Percentiles rank a stretch among this genome's conserved stretches.
Evolutionary conservation across 2,797 vertebrate species (phyloP).

Genomic region (Pagetopsis macropterus): DNA sequence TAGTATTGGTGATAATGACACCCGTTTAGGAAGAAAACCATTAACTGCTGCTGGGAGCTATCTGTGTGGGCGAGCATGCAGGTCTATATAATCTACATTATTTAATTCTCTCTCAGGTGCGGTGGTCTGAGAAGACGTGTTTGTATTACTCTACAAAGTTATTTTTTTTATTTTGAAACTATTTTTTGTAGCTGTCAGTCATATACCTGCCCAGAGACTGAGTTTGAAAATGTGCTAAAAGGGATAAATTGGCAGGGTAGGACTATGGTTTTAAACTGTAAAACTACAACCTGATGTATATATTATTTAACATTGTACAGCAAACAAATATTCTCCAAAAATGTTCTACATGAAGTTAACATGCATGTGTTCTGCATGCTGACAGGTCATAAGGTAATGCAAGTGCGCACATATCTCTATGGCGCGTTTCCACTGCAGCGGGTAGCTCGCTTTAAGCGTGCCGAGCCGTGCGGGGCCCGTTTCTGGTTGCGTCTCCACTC

Average conservation of each 20-base stretch:
- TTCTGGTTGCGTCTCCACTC: too few species aligned
- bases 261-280: too few species aligned
- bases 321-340: not conserved
- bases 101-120: slow-evolving; percentile 31
- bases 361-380: not conserved
- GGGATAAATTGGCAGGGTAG: too few species aligned
- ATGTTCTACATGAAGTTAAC: not conserved
- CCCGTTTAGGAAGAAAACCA: slow-evolving; percentile 44
- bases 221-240: too few species aligned
- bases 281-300: not conserved
- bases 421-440: too few species aligned
- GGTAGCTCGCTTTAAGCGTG: too few species aligned
- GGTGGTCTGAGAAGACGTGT: slow-evolving; percentile 27
- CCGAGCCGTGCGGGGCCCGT: too few species aligned
- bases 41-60: slow-evolving; percentile 15
- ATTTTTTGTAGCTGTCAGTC: too few species aligned
- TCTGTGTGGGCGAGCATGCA: slow-evolving; percentile 7
- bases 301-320: not conserved
- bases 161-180: not conserved
- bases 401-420: too few species aligned
- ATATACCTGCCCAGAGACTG: too few species aligned
- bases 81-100: not conserved
- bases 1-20: slow-evolving; percentile 63
- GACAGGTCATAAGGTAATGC: not conserved
- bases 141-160: slow-evolving; percentile 16